phyloP scores from a whole-genome alignment of 2,113 vertebrate species.

The Dasyurus viverrinus region DNA sequence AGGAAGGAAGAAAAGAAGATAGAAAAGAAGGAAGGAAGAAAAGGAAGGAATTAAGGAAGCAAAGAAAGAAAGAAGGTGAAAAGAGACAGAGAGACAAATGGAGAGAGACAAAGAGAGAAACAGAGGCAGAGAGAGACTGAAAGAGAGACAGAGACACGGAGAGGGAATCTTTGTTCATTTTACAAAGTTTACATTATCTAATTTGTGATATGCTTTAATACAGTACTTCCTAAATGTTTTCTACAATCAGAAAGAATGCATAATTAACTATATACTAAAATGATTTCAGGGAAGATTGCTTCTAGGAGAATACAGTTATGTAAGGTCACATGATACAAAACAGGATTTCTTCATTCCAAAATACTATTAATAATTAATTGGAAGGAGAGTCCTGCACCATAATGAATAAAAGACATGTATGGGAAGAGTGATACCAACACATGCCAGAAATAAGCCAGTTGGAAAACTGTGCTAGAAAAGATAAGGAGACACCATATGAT shows the following conservation, averaged over 20 bases:
- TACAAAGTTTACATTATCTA: constrained; percentile 32
- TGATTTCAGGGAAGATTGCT: constrained; percentile 60
- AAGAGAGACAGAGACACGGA: neutral
- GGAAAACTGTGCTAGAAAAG: constrained; percentile 45
- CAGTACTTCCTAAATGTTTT: constrained; percentile 50
- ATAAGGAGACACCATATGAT: constrained; percentile 57
- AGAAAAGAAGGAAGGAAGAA: too few relatives aligned
- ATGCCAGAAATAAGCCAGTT: constrained; percentile 70
- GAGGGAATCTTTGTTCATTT: neutral
- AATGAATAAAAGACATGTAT: constrained; percentile 69
- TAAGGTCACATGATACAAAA: constrained; percentile 69
- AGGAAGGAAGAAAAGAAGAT: too few relatives aligned
- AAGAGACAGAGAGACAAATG: too few relatives aligned
- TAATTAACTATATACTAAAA: constrained; percentile 58
- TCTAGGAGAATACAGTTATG: constrained; percentile 62
- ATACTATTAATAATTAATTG: constrained; percentile 77
- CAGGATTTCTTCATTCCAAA: constrained; percentile 71
- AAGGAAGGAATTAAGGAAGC: too few relatives aligned
- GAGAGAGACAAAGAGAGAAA: neutral
- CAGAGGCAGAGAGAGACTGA: neutral
- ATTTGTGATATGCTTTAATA: constrained; percentile 53
- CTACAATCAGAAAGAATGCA: constrained; percentile 46
- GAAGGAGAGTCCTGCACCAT: constrained; percentile 70
- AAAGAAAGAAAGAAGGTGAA: too few relatives aligned
- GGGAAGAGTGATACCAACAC: constrained; percentile 61